phyloP scores from a whole-genome alignment of 2,797 vertebrate genomes.

The Esox lucius region DNA sequence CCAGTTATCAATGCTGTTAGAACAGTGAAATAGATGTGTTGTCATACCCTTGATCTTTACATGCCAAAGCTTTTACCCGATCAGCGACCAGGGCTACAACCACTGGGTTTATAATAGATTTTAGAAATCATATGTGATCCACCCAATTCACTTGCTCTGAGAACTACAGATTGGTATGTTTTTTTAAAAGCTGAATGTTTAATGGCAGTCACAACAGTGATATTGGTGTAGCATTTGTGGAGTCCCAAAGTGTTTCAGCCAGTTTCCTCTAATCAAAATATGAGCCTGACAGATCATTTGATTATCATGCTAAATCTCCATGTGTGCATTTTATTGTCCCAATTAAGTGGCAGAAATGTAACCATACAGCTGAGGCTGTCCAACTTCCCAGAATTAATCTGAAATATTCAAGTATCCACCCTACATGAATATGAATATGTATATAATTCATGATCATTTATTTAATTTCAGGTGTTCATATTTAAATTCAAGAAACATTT shows the following conservation, averaged over 20 bases:
- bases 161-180: not conserved
- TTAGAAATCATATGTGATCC: not conserved
- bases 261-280: conserved; percentile 16
- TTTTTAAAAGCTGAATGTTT: not conserved
- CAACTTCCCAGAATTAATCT: not conserved
- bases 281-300: conserved; percentile 23
- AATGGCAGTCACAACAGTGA: not conserved
- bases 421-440: not conserved
- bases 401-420: not conserved
- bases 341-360: conserved; percentile 29
- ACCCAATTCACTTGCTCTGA: not conserved
- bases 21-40: no score
- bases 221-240: not conserved
- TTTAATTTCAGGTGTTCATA: not conserved
- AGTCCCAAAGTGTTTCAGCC: conserved; percentile 18
- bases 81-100: no score
- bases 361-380: conserved; percentile 18
- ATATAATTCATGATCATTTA: not conserved
- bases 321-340: conserved; percentile 19
- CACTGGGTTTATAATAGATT: not conserved
- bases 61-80: no score
- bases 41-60: no score
- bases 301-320: conserved; percentile 24
- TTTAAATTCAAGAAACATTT: not conserved
- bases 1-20: no score